phyloP scores from a whole-genome alignment of 2,113 vertebrate species.

The Monarcha castaneiventris region DNA sequence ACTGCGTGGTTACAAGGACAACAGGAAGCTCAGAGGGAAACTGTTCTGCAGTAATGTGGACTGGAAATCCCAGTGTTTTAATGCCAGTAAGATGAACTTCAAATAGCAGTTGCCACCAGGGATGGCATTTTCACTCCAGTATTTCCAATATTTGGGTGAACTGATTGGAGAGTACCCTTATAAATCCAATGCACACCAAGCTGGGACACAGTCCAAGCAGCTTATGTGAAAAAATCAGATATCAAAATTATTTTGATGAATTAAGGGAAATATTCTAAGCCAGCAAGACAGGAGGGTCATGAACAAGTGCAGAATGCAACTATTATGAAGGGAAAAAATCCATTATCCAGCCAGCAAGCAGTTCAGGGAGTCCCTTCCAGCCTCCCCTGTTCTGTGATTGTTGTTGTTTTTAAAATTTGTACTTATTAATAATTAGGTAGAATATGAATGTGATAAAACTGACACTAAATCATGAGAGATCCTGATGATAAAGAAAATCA shows the following conservation, averaged over 20 bases:
- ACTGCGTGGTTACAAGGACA: background rate
- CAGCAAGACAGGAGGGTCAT: background rate
- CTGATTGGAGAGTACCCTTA: fast-evolving
- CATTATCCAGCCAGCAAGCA: background rate
- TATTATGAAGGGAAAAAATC: background rate
- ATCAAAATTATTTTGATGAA: background rate
- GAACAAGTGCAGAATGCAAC: background rate
- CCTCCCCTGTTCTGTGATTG: background rate
- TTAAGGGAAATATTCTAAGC: background rate
- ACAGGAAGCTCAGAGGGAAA: background rate
- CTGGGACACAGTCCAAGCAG: background rate
- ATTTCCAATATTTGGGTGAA: background rate
- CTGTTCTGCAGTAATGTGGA: background rate
- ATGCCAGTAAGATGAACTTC: background rate
- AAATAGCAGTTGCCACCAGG: fast-evolving
- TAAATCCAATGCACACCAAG: background rate
- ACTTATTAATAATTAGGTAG: background rate
- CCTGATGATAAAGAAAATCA: background rate
- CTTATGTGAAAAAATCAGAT: background rate
- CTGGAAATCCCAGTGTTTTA: background rate
- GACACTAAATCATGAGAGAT: background rate
- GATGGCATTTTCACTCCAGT: background rate
- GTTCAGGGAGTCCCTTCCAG: background rate
- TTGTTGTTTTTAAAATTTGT: background rate
- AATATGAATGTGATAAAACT: background rate